phyloP scores from a whole-genome alignment of 2,888 invertebrate species.

The Diarsia dahlii region DNA sequence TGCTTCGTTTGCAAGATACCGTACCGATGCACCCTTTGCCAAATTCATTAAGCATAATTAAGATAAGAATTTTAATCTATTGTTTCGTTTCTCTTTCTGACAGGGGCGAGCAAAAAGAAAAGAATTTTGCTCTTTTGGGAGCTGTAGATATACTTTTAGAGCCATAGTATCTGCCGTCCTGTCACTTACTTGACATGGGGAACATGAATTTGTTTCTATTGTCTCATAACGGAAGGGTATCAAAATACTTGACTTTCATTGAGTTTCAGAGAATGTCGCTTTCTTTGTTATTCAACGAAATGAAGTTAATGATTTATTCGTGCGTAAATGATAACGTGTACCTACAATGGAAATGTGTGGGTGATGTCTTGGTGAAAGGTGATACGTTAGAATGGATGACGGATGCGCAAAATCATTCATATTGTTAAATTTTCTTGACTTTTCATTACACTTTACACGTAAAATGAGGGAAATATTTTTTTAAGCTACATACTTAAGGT shows the following conservation, averaged over 20 bases:
- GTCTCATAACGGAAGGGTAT: background rate
- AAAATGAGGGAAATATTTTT: background rate
- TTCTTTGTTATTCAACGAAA: conserved; percentile 15
- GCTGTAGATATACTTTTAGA: background rate
- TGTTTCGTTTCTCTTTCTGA: conserved; percentile 29
- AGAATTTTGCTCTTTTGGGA: conserved; percentile 8
- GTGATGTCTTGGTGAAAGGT: background rate
- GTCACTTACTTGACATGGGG: conserved; percentile 40
- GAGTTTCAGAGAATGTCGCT: background rate
- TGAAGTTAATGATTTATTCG: conserved; percentile 22
- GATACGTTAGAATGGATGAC: background rate
- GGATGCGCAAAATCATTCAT: background rate
- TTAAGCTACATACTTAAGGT: background rate
- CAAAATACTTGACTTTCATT: conserved; percentile 26
- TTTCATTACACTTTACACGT: background rate
- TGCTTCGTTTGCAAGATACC: conserved; percentile 47
- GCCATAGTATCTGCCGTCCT: conserved; percentile 27
- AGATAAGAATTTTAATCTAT: conserved; percentile 62
- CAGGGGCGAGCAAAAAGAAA: conserved; percentile 21
- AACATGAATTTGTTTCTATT: conserved; percentile 24
- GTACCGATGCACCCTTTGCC: conserved; percentile 55
- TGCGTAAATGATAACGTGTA: conserved; percentile 13
- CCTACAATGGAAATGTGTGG: background rate
- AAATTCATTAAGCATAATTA: conserved; percentile 61
- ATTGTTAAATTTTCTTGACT: background rate